Base-by-base conservation (phyloP, 2,113 vertebrate genomes). In the Anthoscopus minutus region DNA sequence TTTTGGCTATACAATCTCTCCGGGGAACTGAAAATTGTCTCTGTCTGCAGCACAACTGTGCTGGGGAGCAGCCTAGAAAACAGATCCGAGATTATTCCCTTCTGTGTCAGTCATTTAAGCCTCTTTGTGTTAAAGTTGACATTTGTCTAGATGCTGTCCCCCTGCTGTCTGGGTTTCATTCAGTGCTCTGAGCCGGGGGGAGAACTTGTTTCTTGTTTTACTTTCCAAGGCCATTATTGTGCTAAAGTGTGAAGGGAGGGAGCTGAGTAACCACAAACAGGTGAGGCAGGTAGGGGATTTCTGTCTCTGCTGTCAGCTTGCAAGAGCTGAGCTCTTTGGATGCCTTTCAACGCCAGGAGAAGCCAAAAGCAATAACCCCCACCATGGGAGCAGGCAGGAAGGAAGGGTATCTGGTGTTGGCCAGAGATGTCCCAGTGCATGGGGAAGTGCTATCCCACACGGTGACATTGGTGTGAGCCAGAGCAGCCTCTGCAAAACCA, bases 261-360 rank as follows among this genome's bases (percentile, higher is more conserved):
- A 95, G 88, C 70, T 94, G 96, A 92, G 96, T 98, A 98, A 97
- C 97, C 97, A 97, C 97, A 96, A 97, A 94, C 97, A 97, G 98
- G 97, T 98, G 97, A 98, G 95, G 93, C 88, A 91, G 94, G 87
- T 94, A 96, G 95, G 95, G 86, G 58, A 64, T 94, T 96, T 94
- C 93, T 95, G 89, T 96, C 97, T 97, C 92, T 7, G 74, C 96
- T 97, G 94, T 96, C 96, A 95, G 89, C 80, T 96, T 94, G 96
- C 42, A 15, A 96, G 96, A 92, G 92, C 94, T 62, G 89, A 94
- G 95, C 94, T 91, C 88, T 95, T 97, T 97, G 97, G 97, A 97
- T 91, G 95, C 92, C 74, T 96, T 97, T 97, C 97, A 98, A 97
- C 96, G 90, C 69, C 81, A 54, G 84, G 73, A 94, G 93, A 69